phyloP scores from a whole-genome alignment of 1,140 invertebrate species.

The Orius insidiosus region DNA sequence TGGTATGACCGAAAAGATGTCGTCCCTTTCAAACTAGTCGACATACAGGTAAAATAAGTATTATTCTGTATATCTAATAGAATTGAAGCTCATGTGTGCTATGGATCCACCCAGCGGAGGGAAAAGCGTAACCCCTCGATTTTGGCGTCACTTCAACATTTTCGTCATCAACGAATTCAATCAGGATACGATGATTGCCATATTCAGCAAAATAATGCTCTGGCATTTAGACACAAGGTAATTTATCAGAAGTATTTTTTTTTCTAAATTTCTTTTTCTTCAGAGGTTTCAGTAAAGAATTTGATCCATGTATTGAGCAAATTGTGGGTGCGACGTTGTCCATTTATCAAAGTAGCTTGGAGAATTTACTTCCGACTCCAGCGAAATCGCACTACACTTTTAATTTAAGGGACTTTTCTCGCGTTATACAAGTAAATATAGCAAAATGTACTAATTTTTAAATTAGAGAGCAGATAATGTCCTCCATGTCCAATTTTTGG shows the following conservation, averaged over 20 bases:
- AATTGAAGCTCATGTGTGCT: conserved; percentile 52
- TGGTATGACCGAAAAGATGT: conserved; percentile 90
- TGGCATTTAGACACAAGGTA: conserved; percentile 86
- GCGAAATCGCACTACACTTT: conserved; percentile 88
- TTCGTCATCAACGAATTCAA: conserved; percentile 81
- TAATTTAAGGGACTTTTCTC: conserved; percentile 84
- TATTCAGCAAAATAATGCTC: conserved; percentile 79
- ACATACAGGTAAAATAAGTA: conserved; percentile 49
- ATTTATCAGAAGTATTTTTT: not conserved
- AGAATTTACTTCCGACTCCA: conserved; percentile 72
- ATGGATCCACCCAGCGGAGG: conserved; percentile 75
- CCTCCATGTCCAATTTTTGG: too few relatives aligned
- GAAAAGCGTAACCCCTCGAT: conserved; percentile 68
- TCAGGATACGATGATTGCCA: conserved; percentile 64
- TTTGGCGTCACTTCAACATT: conserved; percentile 78
- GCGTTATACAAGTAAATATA: conserved; percentile 60
- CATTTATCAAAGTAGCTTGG: conserved; percentile 69
- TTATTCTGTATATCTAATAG: not conserved
- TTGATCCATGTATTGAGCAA: conserved; percentile 81
- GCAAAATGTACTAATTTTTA: not conserved
- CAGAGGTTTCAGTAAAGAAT: conserved; percentile 87
- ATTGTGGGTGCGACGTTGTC: conserved; percentile 70
- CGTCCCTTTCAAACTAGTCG: conserved; percentile 65
- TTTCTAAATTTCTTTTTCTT: conserved; percentile 19
- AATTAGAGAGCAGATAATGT: too few relatives aligned